Conservation (phyloP, 2,888 invertebrate species). For the Pyrrhosoma nymphula region DNA sequence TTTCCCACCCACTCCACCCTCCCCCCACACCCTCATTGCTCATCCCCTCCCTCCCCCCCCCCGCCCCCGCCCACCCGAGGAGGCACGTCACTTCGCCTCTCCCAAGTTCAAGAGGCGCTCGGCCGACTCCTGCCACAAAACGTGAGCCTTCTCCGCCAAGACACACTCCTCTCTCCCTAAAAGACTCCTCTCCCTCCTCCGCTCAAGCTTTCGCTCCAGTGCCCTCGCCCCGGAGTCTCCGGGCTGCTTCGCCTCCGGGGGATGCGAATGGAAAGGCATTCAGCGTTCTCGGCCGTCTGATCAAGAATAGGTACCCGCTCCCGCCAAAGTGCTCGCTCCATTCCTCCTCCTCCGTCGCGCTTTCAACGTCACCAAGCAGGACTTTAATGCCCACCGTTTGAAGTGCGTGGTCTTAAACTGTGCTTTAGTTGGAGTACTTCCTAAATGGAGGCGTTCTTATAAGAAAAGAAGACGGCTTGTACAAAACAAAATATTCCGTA, state of each 20-base stretch:
- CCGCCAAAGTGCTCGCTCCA: not conserved
- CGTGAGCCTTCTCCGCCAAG: not conserved
- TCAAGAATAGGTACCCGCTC: not conserved
- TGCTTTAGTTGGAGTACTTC: not conserved
- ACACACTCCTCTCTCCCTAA: not conserved
- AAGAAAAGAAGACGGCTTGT: too few relatives aligned
- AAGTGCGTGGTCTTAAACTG: not conserved
- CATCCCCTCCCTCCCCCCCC: not conserved
- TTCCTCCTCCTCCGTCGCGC: not conserved
- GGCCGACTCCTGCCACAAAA: slow-evolving; percentile 27
- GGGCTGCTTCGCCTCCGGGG: not conserved
- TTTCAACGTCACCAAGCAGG: not conserved
- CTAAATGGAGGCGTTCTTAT: too few relatives aligned
- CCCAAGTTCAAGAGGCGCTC: slow-evolving; percentile 3
- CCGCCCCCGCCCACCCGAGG: not conserved
- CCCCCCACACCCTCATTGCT: too few relatives aligned
- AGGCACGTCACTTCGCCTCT: slow-evolving; percentile 29
- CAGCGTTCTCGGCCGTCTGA: not conserved
- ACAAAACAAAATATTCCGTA: too few relatives aligned
- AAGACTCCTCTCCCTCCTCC: not conserved
- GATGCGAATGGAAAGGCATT: not conserved
- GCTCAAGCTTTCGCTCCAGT: not conserved
- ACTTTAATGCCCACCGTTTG: too few relatives aligned
- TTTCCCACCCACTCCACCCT: not conserved
- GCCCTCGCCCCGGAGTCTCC: not conserved